A percentile compares a stretch with the other conserved stretches of the same genome.
phyloP scores from a whole-genome alignment of 2,888 invertebrate species.

The Xylophagus ater region DNA sequence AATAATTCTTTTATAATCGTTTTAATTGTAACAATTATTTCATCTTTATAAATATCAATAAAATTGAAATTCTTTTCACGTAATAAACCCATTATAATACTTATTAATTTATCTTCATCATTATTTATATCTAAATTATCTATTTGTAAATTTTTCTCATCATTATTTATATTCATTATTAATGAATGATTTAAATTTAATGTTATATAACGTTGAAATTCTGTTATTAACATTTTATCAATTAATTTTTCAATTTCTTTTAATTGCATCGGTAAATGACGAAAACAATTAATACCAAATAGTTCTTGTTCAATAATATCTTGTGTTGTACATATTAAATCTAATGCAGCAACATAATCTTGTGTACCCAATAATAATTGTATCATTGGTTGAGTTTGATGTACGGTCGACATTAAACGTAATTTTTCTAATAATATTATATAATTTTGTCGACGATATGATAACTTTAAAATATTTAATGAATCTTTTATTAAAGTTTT shows the following conservation, averaged over 20 bases:
- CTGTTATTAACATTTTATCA: constrained; percentile 92
- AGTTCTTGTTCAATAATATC: constrained; percentile 84
- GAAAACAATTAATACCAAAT: constrained; percentile 86
- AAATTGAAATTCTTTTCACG: constrained; percentile 80
- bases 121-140: too few relatives aligned
- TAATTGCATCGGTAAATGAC: constrained; percentile 90
- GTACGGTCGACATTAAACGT: constrained; percentile 86
- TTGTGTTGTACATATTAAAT: constrained; percentile 92
- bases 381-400: constrained; percentile 96
- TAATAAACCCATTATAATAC: constrained; percentile 82
- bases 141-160: too few relatives aligned
- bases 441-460: constrained; percentile 54
- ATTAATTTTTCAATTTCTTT: constrained; percentile 92
- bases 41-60: constrained; percentile 74
- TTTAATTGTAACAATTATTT: constrained; percentile 80
- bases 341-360: constrained; percentile 94
- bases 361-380: constrained; percentile 88
- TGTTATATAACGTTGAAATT: constrained; percentile 85
- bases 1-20: constrained; percentile 80
- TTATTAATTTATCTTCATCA: constrained; percentile 76
- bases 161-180: constrained; percentile 36
- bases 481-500: constrained; percentile 68
- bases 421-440: constrained; percentile 59
- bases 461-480: constrained; percentile 61
- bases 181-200: constrained; percentile 81